These are phyloP conservation scores for Morpho helenor DNA, from an alignment of 2,888 invertebrate species.

Conservation along the genomic window DNA sequence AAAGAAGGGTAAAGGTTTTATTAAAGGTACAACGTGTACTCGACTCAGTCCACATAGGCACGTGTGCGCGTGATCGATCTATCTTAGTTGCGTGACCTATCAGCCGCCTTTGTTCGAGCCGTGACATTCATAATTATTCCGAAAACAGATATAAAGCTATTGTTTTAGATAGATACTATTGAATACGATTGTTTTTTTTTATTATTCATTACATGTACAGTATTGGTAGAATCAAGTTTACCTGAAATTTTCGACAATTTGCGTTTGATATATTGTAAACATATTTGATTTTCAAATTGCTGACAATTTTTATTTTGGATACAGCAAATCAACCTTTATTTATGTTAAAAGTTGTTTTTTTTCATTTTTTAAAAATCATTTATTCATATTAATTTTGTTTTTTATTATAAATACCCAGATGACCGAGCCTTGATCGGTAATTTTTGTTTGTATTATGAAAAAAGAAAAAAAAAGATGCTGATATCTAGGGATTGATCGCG, in stretches of 20 bases:
- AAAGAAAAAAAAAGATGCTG: too few species aligned
- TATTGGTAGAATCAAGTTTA: too few species aligned
- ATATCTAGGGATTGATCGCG: too few species aligned
- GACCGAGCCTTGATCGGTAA: too few species aligned
- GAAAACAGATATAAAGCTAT: slow-evolving; percentile 26
- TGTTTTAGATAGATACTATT: slow-evolving; percentile 8
- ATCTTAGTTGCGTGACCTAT: slow-evolving; percentile 58
- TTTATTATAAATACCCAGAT: background rate
- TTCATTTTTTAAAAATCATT: background rate
- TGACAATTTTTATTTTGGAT: too few species aligned
- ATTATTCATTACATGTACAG: too few species aligned
- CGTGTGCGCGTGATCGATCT: slow-evolving; percentile 50
- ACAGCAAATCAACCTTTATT: too few species aligned
- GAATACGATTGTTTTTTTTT: background rate
- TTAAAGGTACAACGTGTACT: slow-evolving; percentile 19
- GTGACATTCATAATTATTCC: slow-evolving; percentile 57
- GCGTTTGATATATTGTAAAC: too few species aligned
- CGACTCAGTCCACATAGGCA: slow-evolving; percentile 24
- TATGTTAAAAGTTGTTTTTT: too few species aligned
- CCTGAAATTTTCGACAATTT: too few species aligned
- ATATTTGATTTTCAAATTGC: too few species aligned
- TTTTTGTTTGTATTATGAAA: too few species aligned
- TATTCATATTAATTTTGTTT: slow-evolving; percentile 1
- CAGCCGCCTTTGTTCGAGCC: slow-evolving; percentile 48
- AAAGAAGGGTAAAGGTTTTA: slow-evolving; percentile 16